Conservation (phyloP, 2,797 vertebrate species). For the Naso thynnoides region DNA sequence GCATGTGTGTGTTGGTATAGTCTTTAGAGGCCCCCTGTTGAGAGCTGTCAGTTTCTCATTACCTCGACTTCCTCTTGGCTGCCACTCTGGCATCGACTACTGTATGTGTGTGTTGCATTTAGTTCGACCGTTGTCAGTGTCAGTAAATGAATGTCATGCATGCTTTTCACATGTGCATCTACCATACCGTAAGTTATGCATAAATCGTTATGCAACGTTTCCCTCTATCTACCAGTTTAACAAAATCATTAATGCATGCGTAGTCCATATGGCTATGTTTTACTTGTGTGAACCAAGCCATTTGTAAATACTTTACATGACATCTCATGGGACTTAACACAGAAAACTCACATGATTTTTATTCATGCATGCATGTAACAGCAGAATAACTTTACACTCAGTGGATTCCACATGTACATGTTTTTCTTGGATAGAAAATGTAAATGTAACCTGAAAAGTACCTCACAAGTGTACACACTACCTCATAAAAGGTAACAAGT, state of each 20-base stretch:
- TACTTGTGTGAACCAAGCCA: conserved; percentile 31
- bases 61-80: conserved; percentile 35
- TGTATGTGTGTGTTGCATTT: conserved; percentile 13
- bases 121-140: neutral
- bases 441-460: conserved; percentile 8
- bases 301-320: conserved; percentile 44
- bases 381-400: neutral
- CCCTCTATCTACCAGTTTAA: neutral
- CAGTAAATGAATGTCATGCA: neutral
- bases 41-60: conserved; percentile 55
- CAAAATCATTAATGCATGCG: conserved; percentile 37
- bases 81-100: conserved; percentile 28
- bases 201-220: conserved; percentile 26
- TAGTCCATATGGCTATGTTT: conserved; percentile 19
- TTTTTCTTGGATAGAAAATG: neutral
- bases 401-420: neutral
- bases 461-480: conserved; percentile 1
- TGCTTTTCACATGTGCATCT: conserved; percentile 18
- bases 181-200: conserved; percentile 6
- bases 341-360: neutral
- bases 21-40: conserved; percentile 35
- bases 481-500: conserved; percentile 30
- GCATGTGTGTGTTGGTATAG: conserved; percentile 16
- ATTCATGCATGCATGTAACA: neutral
- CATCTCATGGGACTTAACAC: conserved; percentile 17